phyloP scores from a whole-genome alignment of 2,888 invertebrate genomes.

The Noctua janthina region DNA sequence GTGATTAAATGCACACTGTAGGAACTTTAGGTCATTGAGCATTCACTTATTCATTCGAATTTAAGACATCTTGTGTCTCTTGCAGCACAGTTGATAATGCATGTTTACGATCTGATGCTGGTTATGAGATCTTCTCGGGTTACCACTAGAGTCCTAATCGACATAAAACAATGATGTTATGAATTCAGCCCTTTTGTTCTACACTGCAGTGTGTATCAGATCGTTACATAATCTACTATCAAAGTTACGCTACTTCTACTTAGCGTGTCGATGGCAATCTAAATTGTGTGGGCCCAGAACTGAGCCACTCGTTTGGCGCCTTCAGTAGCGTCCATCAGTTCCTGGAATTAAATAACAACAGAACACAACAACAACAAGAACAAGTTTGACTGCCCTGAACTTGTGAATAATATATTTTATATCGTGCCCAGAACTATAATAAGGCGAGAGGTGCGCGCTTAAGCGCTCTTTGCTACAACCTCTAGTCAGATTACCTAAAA shows the following conservation, averaged over 20 bases:
- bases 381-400: no score
- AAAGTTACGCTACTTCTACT: not conserved
- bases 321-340: no score
- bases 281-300: no score
- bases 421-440: no score
- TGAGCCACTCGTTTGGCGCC: no score
- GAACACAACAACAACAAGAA: no score
- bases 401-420: no score
- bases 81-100: not conserved
- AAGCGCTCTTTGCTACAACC: no score
- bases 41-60: slow-evolving; percentile 28
- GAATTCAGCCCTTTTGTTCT: not conserved
- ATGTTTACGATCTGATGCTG: not conserved
- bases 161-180: slow-evolving; percentile 30
- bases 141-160: not conserved
- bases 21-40: not conserved
- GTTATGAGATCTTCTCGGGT: not conserved
- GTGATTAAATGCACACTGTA: slow-evolving; percentile 14
- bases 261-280: no score
- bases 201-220: not conserved
- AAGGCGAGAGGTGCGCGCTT: no score
- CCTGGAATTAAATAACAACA: no score
- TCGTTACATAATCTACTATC: slow-evolving; percentile 11
- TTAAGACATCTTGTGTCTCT: not conserved
- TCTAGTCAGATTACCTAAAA: no score